Base-by-base conservation (phyloP, 2,888 invertebrate genomes). In the Caenorhabditis sp. region DNA sequence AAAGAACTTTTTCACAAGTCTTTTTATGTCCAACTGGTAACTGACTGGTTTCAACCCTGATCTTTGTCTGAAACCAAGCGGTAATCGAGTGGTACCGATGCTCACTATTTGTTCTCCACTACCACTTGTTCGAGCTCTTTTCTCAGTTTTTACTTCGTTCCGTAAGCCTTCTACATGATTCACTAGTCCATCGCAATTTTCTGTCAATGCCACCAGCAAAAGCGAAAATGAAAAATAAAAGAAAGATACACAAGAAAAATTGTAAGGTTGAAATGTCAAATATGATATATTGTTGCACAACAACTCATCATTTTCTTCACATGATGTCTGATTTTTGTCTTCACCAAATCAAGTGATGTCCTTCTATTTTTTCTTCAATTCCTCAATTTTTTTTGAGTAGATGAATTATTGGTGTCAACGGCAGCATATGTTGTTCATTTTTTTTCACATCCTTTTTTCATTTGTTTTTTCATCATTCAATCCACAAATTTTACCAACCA, bases 321-420 rank as follows among this genome's bases (percentile, higher is more conserved):
- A 23, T 51, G 51, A 51, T 51, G 21, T 51, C 51, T 51, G 51
- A 51, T 51, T 23, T 6, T 23, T 23, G 10, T 23, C 21, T 51
- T 51, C 23, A n/a, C 23, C 51, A 23, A 51, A 51, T 51, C 21
- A 51, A 51, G 51, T 51, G 51, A 23, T 51, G 23, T 23, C 21
- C 8, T 6, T 51, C 50, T 3, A 50, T 50, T 19, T 31, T 31
- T 31, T 31, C 31, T 31, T 31, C 31, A 17, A 24, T 24, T 55
- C 17, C 17, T 14, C 12, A 26, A 43, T 12, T 3, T 12, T 10
- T 50, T 60, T 55, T 65, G 61, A 26, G 31, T 57, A 55, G 70
- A 72, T 72, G 64, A 63, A 67, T 72, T 65, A 57, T 62, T 67
- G 64, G 72, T 62, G 67, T 67, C 67, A 70, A 53, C 53, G 50